Evolutionary conservation across 2,113 vertebrate species (phyloP), one percentile per base, ranked within the genome.

Genomic region (Alligator sinensis): DNA sequence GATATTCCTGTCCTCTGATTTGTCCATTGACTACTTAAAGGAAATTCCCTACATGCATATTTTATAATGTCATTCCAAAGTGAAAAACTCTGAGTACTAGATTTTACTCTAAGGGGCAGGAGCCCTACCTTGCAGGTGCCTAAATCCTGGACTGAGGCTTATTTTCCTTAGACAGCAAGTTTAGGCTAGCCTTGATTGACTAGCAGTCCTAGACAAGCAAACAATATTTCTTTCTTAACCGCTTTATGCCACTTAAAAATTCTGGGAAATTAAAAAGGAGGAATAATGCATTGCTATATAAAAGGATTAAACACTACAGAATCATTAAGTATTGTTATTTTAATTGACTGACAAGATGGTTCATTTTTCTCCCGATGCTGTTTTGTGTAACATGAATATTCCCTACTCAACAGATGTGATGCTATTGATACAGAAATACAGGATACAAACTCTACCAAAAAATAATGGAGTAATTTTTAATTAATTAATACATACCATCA

Each of bases 401-500:
- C 21, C 16, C 25, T 72, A 62, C 57, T 91, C 91, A 92, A 80
- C 60, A 94, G 93, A 91, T 70, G 82, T 18, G 63, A 70, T 87
- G 34, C 18, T 95, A 57, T 89, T 2, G 0, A 61, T 77, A 61
- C 55, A 66, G 77, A 79, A 64, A 13, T 13, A 81, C 1, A 80
- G 66, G 84, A 81, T 59, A 76, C 16, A 3, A 82, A 18, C 59
- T 84, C 87, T 95, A 75, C 30, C 54, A 93, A 87, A 83, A 90
- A 89, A 87, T 38, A 94, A 88, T 12, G 14, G 19, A 94, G 64
- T 80, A 19, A 16, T 94, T 96, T 87, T 88, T 79, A 95, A 75
- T 95, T 58, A 97, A 94, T 93, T 96, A 92, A 92, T 87, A 78
- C 59, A 91, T 89, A 92, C 6, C 8, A 84, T 90, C 63, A 87